Conservation (phyloP, 2,888 invertebrate species). For the Pheosia gnoma region DNA sequence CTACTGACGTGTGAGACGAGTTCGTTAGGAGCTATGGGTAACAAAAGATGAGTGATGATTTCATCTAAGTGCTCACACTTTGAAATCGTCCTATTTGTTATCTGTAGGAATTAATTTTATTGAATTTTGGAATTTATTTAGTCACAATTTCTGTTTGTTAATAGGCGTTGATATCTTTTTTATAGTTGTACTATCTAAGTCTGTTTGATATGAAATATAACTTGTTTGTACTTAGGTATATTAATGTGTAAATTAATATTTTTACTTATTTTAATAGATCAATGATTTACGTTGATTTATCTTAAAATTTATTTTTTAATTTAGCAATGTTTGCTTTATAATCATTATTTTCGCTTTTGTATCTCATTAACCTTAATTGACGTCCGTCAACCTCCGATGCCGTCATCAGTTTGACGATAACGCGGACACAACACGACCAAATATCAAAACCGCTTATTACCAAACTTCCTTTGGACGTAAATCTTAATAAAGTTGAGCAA, state of each 20-base stretch:
- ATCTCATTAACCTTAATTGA: slow-evolving; percentile 24
- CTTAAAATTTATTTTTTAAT: too few relatives aligned
- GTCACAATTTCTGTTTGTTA: too few relatives aligned
- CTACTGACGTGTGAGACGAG: slow-evolving; percentile 10
- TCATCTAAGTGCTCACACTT: neutral
- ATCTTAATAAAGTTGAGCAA: slow-evolving; percentile 30
- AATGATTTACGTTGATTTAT: too few relatives aligned
- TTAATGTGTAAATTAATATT: too few relatives aligned
- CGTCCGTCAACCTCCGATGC: slow-evolving; percentile 23
- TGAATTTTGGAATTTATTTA: too few relatives aligned
- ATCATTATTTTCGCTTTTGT: neutral
- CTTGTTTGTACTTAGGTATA: too few relatives aligned
- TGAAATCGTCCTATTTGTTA: neutral
- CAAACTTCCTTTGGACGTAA: slow-evolving; percentile 31
- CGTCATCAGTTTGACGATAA: slow-evolving; percentile 24
- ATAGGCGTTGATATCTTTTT: too few relatives aligned
- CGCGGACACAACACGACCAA: slow-evolving; percentile 6
- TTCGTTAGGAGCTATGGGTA: neutral
- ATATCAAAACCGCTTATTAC: slow-evolving; percentile 21
- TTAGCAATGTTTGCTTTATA: neutral
- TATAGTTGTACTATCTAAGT: too few relatives aligned
- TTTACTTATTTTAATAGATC: too few relatives aligned
- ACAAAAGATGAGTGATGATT: neutral
- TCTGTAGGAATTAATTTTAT: too few relatives aligned
- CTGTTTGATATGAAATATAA: too few relatives aligned